These are phyloP conservation scores for Tipula unca DNA, from an alignment of 2,888 invertebrate genomes.

Conservation along the genomic window DNA sequence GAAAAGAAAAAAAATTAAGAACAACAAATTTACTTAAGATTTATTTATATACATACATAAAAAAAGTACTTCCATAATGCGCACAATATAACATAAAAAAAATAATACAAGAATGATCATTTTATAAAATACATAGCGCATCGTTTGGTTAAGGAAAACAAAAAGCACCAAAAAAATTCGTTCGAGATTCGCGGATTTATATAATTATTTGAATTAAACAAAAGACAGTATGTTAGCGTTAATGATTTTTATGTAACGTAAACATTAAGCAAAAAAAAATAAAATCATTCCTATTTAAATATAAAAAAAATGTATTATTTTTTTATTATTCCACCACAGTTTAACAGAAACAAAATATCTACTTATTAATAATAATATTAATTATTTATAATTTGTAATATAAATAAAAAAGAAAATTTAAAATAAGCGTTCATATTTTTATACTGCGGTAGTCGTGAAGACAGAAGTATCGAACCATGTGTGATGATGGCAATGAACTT, in stretches of 20 bases:
- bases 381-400: slow-evolving; percentile 20
- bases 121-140: neutral
- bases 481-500: neutral
- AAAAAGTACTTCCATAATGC: slow-evolving; percentile 8
- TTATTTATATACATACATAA: neutral
- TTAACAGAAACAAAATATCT: neutral
- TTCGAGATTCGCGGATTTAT: neutral
- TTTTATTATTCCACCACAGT: neutral
- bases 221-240: neutral
- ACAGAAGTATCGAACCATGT: too few relatives aligned
- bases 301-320: neutral
- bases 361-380: neutral
- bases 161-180: slow-evolving; percentile 16
- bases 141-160: neutral
- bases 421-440: neutral
- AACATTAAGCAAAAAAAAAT: neutral
- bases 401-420: neutral
- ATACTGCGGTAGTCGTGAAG: neutral
- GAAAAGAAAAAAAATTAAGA: neutral
- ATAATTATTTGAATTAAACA: neutral
- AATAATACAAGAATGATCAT: neutral
- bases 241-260: neutral
- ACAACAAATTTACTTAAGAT: slow-evolving; percentile 2
- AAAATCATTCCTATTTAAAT: slow-evolving; percentile 14
- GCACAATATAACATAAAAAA: neutral